Evolutionary conservation across 2,797 vertebrate species (phyloP).

Genomic region (Ctenopoma multispine): DNA sequence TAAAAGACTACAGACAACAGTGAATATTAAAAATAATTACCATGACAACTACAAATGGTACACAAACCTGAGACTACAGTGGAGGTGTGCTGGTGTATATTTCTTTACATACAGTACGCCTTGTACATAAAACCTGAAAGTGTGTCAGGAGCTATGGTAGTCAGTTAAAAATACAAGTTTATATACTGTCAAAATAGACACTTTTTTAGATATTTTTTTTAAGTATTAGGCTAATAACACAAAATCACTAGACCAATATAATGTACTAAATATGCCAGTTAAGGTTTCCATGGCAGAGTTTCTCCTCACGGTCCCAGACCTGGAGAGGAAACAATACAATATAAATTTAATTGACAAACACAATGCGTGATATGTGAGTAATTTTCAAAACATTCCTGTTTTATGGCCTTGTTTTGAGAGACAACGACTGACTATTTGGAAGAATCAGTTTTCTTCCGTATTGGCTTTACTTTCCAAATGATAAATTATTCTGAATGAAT

Average conservation of each 20-base stretch:
- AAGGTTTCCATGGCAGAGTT: constrained; percentile 7
- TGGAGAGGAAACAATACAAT: constrained; percentile 29
- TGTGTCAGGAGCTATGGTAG: constrained; percentile 28
- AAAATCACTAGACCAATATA: constrained; percentile 21
- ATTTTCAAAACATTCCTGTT: neutral
- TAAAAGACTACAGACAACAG: constrained; percentile 37
- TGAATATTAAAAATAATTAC: constrained; percentile 61
- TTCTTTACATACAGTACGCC: constrained; percentile 48
- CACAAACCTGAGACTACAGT: constrained; percentile 51
- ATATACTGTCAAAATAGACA: constrained; percentile 41
- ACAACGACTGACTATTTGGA: neutral
- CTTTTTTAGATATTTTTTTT: constrained; percentile 9
- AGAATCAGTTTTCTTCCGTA: neutral
- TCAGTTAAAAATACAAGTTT: constrained; percentile 39
- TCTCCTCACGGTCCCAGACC: constrained; percentile 33
- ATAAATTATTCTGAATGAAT: neutral
- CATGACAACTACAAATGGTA: constrained; percentile 38
- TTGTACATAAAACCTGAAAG: constrained; percentile 51
- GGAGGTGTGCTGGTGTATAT: constrained; percentile 36
- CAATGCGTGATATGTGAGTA: neutral
- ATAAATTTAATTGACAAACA: constrained; percentile 1
- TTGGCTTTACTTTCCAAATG: neutral
- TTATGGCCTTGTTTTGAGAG: neutral
- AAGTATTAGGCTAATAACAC: constrained; percentile 21
- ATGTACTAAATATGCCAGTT: constrained; percentile 16